A percentile compares a stretch with the other conserved stretches of the same genome.
Evolutionary conservation across 2,113 vertebrate genomes (phyloP).

Genomic region (Pristiophorus japonicus): DNA sequence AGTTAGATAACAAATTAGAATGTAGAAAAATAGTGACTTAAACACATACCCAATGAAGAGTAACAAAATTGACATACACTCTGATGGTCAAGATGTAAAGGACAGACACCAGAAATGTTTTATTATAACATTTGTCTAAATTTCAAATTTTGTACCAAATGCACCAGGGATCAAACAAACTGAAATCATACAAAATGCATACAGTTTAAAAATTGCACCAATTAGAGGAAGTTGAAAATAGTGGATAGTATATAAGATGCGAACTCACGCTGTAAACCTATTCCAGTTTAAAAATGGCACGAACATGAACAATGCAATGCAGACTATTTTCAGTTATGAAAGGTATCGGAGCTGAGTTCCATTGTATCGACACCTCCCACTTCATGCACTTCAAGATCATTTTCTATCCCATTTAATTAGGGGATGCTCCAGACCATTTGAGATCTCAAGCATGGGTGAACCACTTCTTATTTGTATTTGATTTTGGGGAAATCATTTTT

Average conservation of each 20-base stretch:
- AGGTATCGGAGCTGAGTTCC: not conserved
- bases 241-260: not conserved
- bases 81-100: not conserved
- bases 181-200: not conserved
- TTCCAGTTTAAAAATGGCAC: not conserved
- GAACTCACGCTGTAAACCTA: not conserved
- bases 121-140: not conserved
- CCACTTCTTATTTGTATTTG: not conserved
- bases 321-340: not conserved
- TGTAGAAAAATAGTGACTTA: not conserved
- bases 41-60: not conserved
- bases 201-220: not conserved
- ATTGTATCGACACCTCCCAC: not conserved
- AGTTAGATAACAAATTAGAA: not conserved
- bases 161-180: not conserved
- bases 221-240: not conserved
- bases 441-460: not conserved
- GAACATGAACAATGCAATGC: not conserved
- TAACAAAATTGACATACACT: not conserved
- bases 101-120: not conserved
- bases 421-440: not conserved
- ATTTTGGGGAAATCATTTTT: not conserved
- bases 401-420: not conserved
- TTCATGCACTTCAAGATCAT: not conserved
- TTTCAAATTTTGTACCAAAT: not conserved